These are phyloP conservation scores for Medauroidea extradentata DNA, from an alignment of 1,140 invertebrate species.

Conservation along the genomic window DNA sequence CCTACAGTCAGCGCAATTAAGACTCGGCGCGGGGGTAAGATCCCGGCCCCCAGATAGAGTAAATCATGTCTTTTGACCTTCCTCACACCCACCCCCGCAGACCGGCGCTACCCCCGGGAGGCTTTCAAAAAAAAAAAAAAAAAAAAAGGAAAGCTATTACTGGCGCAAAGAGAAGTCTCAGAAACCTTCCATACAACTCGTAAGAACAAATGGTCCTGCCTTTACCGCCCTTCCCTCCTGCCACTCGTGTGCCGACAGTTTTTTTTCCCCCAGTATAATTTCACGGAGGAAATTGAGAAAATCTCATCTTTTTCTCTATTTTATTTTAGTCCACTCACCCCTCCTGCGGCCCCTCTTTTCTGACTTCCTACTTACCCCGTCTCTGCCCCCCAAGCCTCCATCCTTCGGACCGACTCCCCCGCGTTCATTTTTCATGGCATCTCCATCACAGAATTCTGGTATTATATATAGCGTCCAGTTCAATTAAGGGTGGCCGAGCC, in stretches of 20 bases:
- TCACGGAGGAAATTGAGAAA: slow-evolving; percentile 41
- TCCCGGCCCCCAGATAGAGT: slow-evolving; percentile 13
- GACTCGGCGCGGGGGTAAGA: slow-evolving; percentile 4
- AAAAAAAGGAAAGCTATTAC: slow-evolving; percentile 19
- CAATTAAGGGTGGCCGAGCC: slow-evolving; percentile 15
- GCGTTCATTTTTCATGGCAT: slow-evolving; percentile 43
- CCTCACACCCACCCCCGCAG: no score
- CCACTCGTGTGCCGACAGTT: neutral
- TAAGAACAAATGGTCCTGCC: slow-evolving; percentile 16
- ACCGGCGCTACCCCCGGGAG: no score
- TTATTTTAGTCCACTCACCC: slow-evolving; percentile 23
- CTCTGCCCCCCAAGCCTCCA: no score
- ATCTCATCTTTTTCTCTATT: slow-evolving; percentile 40
- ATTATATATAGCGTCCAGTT: slow-evolving; percentile 16
- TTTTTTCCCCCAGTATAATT: slow-evolving; percentile 35
- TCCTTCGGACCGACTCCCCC: no score
- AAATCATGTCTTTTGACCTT: slow-evolving; percentile 20
- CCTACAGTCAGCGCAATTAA: slow-evolving; percentile 10
- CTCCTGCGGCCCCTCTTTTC: neutral
- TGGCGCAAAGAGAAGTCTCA: slow-evolving; percentile 10
- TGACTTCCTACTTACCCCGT: no score
- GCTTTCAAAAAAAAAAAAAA: no score
- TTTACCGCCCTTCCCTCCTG: neutral
- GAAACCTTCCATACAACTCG: slow-evolving; percentile 9
- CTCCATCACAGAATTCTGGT: slow-evolving; percentile 21